Evolutionary conservation across 2,888 invertebrate species (phyloP), one percentile per base, ranked within the genome.

Genomic region (Kryphioiulus occultus): DNA sequence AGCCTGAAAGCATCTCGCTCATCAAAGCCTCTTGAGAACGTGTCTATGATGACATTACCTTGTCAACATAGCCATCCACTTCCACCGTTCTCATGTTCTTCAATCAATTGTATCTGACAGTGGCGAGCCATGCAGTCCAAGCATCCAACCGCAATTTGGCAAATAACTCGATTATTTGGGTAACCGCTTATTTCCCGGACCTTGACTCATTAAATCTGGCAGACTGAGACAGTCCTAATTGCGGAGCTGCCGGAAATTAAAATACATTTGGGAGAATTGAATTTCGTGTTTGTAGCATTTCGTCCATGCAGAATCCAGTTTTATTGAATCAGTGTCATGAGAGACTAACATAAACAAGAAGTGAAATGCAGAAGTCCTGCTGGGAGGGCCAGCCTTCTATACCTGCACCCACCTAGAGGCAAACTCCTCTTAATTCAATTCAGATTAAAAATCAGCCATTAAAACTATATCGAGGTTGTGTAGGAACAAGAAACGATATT

Each of bases 121-220:
- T 39, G 39, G 39, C 39, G 3, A 5, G 39, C 39, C 39, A 39
- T 39, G 39, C n/a, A n/a, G n/a, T n/a, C 22, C 68, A n/a, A 68
- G 7, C 26, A 22, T 59, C 10, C 59, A n/a, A n/a, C 22, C 26
- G 22, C 22, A 47, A 0, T 68, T 68, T 68, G 68, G 5, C 68
- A n/a, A 68, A 68, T 68, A 68, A 26, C 68, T 68, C 5, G 9
- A 26, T n/a, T n/a, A n/a, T n/a, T n/a, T n/a, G n/a, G n/a, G n/a
- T n/a, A n/a, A n/a, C n/a, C n/a, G n/a, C n/a, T 68, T 68, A 68
- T 26, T 68, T 68, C 68, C 68, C 9, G 68, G 68, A 68, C 68
- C 68, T 68, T 68, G 68, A 68, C 68, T 68, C 19, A n/a, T 17
- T 19, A 59, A 59, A n/a, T n/a, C n/a, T n/a, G n/a, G 53, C 53